These are phyloP conservation scores for Alviniconcha marisindica DNA, from an alignment of 1,140 invertebrate genomes.

Conservation along the genomic window DNA sequence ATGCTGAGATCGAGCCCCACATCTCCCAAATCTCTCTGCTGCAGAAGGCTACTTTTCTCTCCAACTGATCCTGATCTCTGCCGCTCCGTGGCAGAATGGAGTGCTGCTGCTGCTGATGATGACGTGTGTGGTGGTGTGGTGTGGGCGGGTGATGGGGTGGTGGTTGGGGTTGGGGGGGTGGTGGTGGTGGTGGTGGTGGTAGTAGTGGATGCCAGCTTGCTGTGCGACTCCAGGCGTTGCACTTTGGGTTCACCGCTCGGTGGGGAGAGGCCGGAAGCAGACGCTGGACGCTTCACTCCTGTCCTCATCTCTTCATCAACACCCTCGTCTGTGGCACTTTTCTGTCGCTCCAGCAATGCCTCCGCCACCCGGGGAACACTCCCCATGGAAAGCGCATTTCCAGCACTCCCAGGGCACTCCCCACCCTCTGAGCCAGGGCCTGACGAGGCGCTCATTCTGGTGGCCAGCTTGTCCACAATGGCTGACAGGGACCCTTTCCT, in stretches of 20 bases:
- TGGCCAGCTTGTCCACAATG: constrained; percentile 88
- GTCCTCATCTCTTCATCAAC: not conserved
- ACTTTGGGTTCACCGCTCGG: constrained; percentile 12
- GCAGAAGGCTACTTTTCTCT: constrained; percentile 1
- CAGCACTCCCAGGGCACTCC: not conserved
- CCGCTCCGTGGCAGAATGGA: not conserved
- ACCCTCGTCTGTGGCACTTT: not conserved
- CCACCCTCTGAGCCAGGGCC: constrained; percentile 3
- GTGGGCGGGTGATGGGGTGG: not conserved
- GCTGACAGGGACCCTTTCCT: constrained; percentile 88
- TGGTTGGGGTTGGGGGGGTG: not conserved
- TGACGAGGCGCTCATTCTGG: constrained; percentile 21
- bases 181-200: not conserved
- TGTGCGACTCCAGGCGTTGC: not conserved
- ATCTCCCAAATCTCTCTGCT: not conserved
- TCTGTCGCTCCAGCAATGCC: not conserved
- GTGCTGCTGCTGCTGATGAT: too few species aligned
- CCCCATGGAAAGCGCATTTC: not conserved
- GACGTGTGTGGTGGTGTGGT: constrained; percentile 3
- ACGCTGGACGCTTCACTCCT: constrained; percentile 22
- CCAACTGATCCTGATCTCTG: constrained; percentile 2
- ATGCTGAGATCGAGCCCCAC: constrained; percentile 37
- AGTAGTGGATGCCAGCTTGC: not conserved
- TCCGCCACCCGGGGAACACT: not conserved
- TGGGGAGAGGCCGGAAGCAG: constrained; percentile 24